Conservation (phyloP, 1,140 invertebrate species). For the Atta colombica region DNA sequence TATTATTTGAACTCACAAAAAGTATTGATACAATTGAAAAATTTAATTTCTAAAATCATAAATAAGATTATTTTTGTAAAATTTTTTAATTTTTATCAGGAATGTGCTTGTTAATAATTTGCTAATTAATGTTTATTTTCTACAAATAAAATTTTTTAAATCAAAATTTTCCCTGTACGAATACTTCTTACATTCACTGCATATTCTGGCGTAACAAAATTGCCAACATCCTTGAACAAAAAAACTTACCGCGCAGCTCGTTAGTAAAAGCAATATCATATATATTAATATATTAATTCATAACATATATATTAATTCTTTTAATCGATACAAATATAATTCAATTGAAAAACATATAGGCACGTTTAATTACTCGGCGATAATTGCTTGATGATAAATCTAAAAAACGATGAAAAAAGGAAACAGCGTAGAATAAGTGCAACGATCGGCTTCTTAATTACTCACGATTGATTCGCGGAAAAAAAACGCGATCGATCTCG, state of each 20-base stretch:
- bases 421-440: not conserved
- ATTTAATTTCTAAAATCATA: no score
- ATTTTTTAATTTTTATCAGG: no score
- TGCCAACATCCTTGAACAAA: not conserved
- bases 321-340: conserved; percentile 2
- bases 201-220: not conserved
- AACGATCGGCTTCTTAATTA: not conserved
- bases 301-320: not conserved
- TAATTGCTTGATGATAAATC: not conserved
- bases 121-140: no score
- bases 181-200: no score
- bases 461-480: not conserved
- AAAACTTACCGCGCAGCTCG: not conserved
- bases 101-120: no score
- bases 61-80: no score
- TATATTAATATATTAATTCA: no score
- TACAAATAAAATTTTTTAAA: no score
- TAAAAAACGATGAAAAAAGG: not conserved
- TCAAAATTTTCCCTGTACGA: no score
- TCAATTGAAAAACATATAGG: not conserved
- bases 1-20: no score
- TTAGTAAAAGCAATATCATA: not conserved
- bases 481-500: conserved; percentile 12
- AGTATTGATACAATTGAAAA: no score
- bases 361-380: not conserved